Conservation (phyloP, 2,797 vertebrate species). For the Callimico goeldii region DNA sequence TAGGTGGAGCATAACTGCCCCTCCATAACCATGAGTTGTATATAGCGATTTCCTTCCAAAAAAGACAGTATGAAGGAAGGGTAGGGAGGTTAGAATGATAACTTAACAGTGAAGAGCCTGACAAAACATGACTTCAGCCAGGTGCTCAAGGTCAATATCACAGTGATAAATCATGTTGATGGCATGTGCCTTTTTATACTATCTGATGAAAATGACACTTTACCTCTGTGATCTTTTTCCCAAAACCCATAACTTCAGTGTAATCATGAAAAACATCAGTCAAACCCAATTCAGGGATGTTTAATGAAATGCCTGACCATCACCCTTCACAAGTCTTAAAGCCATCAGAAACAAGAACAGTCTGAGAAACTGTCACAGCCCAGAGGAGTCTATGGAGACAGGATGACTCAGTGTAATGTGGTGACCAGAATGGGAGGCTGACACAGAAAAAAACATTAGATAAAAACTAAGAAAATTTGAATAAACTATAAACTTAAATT, state of each 20-base stretch:
- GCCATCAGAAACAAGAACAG: background rate
- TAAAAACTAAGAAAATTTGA: background rate
- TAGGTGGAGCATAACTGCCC: background rate
- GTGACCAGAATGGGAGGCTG: background rate
- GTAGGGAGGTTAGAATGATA: background rate
- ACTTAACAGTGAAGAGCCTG: background rate
- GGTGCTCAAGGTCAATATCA: background rate
- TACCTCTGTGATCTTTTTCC: background rate
- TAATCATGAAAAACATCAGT: background rate
- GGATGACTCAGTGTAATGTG: background rate
- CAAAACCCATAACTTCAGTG: no score
- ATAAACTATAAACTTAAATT: background rate
- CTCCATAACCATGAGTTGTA: background rate
- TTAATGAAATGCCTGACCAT: background rate
- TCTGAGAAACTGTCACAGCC: background rate
- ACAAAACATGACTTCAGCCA: background rate
- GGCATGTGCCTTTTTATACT: background rate
- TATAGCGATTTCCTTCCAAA: background rate
- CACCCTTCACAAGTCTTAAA: background rate
- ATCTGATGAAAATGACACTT: background rate
- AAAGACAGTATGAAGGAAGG: background rate
- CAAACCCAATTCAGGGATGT: background rate
- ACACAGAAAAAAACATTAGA: background rate
- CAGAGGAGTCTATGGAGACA: background rate
- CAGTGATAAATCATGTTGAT: background rate